These are phyloP conservation scores for Drosophila subquinaria DNA, from an alignment of 2,888 invertebrate species.

Conservation along the genomic window DNA sequence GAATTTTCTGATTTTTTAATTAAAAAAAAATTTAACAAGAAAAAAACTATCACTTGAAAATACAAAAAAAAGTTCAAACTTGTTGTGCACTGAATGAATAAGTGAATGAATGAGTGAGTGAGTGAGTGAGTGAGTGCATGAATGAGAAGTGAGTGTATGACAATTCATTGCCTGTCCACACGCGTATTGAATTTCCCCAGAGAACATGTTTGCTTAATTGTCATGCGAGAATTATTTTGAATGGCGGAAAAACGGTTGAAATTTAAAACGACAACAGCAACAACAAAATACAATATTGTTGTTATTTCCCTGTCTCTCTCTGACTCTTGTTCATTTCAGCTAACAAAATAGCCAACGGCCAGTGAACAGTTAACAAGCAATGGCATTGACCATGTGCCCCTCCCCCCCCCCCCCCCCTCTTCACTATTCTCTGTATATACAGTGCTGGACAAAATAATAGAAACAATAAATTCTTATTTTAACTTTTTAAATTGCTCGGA, in stretches of 20 bases:
- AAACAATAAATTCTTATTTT: too few relatives aligned
- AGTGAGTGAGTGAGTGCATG: slow-evolving; percentile 38
- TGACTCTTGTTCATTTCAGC: slow-evolving; percentile 8
- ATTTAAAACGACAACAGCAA: slow-evolving; percentile 38
- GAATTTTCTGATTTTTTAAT: slow-evolving; percentile 67
- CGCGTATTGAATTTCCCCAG: slow-evolving; percentile 75
- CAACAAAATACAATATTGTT: slow-evolving; percentile 34
- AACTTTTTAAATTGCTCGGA: too few relatives aligned
- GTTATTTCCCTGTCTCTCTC: slow-evolving; percentile 9
- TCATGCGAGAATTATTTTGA: slow-evolving; percentile 78
- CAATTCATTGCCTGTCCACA: slow-evolving; percentile 53
- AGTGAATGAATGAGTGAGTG: slow-evolving; percentile 14
- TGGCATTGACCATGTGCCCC: slow-evolving; percentile 57
- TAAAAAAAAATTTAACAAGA: slow-evolving; percentile 55
- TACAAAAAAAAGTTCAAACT: slow-evolving; percentile 41
- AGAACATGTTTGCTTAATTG: slow-evolving; percentile 76
- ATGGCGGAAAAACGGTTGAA: slow-evolving; percentile 66
- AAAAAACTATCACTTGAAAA: slow-evolving; percentile 43
- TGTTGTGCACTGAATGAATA: slow-evolving; percentile 61
- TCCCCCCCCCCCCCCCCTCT: background rate
- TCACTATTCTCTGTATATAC: too few relatives aligned
- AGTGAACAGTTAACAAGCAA: slow-evolving; percentile 43
- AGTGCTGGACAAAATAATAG: too few relatives aligned
- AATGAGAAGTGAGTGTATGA: slow-evolving; percentile 51
- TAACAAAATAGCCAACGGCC: slow-evolving; percentile 42